A percentile compares a stretch with the other conserved stretches of the same genome.
These are phyloP conservation scores for Saccostrea glomerata DNA, from an alignment of 1,140 invertebrate species.

Conservation along the genomic window DNA sequence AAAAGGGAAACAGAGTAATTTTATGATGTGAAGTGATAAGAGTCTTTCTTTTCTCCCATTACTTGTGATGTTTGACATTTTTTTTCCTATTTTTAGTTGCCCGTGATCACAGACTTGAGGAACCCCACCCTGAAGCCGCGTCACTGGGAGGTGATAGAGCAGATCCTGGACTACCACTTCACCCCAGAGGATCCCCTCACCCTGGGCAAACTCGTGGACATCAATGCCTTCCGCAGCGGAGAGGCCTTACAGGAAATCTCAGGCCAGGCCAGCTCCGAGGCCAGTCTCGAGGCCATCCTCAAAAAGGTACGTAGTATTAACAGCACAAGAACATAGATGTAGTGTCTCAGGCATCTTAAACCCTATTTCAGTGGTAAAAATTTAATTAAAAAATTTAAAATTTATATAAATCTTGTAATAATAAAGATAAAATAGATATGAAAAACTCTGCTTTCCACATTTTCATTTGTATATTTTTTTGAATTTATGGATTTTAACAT, in stretches of 20 bases:
- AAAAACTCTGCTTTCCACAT: no score
- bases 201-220: slow-evolving; percentile 76
- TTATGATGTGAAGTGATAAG: no score
- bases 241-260: slow-evolving; percentile 90
- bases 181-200: slow-evolving; percentile 77
- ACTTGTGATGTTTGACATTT: not conserved
- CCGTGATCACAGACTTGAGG: slow-evolving; percentile 78
- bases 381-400: no score
- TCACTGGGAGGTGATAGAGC: slow-evolving; percentile 78
- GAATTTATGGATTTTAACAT: no score
- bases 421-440: no score
- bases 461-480: no score
- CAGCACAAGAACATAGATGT: no score
- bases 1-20: no score
- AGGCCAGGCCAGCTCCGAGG: slow-evolving; percentile 90
- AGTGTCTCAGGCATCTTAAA: no score
- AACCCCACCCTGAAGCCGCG: slow-evolving; percentile 77
- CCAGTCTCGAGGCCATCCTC: slow-evolving; percentile 87
- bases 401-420: no score
- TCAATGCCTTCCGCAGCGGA: slow-evolving; percentile 85
- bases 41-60: no score
- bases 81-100: slow-evolving; percentile 77
- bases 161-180: slow-evolving; percentile 74
- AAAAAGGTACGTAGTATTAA: slow-evolving; percentile 83
- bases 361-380: no score